Base-by-base conservation (phyloP, 37 sponge, comb jelly and placozoan species). In the Mnemiopsis leidyi region DNA sequence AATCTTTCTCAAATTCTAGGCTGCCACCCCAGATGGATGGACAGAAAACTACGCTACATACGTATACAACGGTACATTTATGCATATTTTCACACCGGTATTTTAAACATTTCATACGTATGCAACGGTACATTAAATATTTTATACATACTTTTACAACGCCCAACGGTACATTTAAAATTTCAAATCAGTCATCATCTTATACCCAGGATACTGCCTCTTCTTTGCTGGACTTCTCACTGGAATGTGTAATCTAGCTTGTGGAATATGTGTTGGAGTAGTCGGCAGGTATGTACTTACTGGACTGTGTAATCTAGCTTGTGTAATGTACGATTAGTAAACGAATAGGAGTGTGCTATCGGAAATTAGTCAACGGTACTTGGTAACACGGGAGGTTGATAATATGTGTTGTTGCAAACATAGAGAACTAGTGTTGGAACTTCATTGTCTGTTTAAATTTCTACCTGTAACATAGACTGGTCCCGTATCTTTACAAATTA, bases 161-260 rank as follows among this genome's bases (percentile, higher is more conserved):
- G 61, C 9, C 5, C 61, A 48, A 48, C 61, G 61, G 61, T 48
- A 48, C 5, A 5, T 48, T 48, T 48, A 48, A 48, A 37, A 36
- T 82, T 82, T 34, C 92, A 23, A 36, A 13, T 0, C 48, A 9
- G 37, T 16, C 29, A 36, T 67, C 68, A 21, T 67, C 68, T n/a
- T n/a, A 24, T 25, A 9, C 18, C 26, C 73, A 77, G 99, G 98
- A 0, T 96, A 94, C 61, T 94, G 96, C 0, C 68, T 99, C 31
- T 97, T 99, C 94, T 96, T 95, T 23, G 97, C 97, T 23, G 99
- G 99, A 24, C 69, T 99, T n/a, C 95, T 95, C 0, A 97, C 96
- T 30, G 99, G 99, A 7, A 68, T 99, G 68, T 94, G 95, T 0
- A 99, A 99, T 92, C 93, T 99, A 7, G 99, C 99, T 0, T 99